phyloP scores from a whole-genome alignment of 2,797 vertebrate genomes.

The Orestias chungarensis region DNA sequence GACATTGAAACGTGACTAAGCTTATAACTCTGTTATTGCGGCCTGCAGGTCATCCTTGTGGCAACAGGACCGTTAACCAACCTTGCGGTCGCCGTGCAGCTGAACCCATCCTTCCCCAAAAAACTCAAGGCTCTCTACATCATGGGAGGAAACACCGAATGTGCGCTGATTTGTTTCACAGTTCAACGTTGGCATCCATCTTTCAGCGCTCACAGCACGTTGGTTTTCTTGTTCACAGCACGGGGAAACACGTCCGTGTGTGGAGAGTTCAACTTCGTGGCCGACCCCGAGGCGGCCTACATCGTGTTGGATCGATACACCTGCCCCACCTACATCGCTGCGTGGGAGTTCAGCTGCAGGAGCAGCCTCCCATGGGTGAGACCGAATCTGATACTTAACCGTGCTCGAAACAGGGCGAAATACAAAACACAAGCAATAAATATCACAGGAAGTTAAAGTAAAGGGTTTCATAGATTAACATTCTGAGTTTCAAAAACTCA shows the following conservation, averaged over 20 bases:
- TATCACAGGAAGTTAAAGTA: neutral
- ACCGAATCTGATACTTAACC: no score
- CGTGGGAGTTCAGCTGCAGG: slow-evolving; percentile 77
- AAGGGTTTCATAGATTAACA: neutral
- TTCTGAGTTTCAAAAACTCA: neutral
- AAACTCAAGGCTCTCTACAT: slow-evolving; percentile 79
- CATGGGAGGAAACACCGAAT: slow-evolving; percentile 80
- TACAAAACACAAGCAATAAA: neutral
- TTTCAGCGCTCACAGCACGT: neutral
- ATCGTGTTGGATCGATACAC: slow-evolving; percentile 75
- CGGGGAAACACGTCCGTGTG: slow-evolving; percentile 77
- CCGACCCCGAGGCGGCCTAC: slow-evolving; percentile 80
- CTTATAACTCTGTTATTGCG: no score
- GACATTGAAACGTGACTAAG: no score
- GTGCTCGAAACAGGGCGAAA: neutral
- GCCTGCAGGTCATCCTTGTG: slow-evolving; percentile 64
- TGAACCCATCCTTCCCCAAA: slow-evolving; percentile 71
- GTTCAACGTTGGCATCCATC: neutral
- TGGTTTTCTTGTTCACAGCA: slow-evolving; percentile 51
- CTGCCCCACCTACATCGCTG: slow-evolving; percentile 77
- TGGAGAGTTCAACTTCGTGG: slow-evolving; percentile 81
- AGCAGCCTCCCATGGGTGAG: slow-evolving; percentile 77
- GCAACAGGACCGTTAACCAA: slow-evolving; percentile 80
- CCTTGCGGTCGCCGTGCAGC: slow-evolving; percentile 74
- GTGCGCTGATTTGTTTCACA: slow-evolving; percentile 40